These are phyloP conservation scores for Marronus borbonicus DNA, from an alignment of 2,888 invertebrate species.

Conservation along the genomic window DNA sequence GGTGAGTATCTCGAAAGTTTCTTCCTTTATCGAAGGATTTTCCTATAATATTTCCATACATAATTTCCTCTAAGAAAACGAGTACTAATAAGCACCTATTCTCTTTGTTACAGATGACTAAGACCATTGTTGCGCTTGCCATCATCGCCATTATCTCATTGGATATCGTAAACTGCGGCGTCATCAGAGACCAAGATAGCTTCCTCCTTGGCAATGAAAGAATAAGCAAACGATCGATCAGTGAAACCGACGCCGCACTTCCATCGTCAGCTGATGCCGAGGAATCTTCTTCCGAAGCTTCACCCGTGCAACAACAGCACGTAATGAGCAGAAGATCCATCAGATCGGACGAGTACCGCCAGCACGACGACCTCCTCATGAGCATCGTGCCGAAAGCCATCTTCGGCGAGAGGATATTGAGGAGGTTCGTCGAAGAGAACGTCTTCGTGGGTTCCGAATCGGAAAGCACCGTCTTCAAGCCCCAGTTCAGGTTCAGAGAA, in stretches of 20 bases:
- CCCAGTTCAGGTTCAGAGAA: constrained; percentile 13
- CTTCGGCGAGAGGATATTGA: constrained; percentile 36
- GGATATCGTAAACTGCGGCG: constrained; percentile 67
- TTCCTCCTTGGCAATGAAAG: constrained; percentile 54
- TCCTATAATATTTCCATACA: neutral
- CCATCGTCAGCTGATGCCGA: neutral
- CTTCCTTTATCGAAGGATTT: neutral
- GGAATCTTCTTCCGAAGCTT: neutral
- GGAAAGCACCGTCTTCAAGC: constrained; percentile 23
- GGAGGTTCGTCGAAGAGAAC: constrained; percentile 28
- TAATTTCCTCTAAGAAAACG: neutral
- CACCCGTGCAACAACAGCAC: neutral
- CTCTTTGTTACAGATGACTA: constrained; percentile 32
- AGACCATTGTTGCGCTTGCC: neutral
- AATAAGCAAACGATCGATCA: constrained; percentile 54
- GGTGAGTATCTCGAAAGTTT: constrained; percentile 23
- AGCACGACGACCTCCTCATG: constrained; percentile 35
- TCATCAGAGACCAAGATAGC: constrained; percentile 52
- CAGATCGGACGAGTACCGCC: constrained; percentile 34
- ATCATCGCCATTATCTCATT: constrained; percentile 13
- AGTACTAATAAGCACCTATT: constrained; percentile 8
- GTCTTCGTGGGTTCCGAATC: neutral
- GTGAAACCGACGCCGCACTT: constrained; percentile 27
- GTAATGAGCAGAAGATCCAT: constrained; percentile 27
- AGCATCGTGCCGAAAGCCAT: constrained; percentile 38